Base-by-base conservation (phyloP, 2,797 vertebrate genomes). In the Sebastes hopkinsi region DNA sequence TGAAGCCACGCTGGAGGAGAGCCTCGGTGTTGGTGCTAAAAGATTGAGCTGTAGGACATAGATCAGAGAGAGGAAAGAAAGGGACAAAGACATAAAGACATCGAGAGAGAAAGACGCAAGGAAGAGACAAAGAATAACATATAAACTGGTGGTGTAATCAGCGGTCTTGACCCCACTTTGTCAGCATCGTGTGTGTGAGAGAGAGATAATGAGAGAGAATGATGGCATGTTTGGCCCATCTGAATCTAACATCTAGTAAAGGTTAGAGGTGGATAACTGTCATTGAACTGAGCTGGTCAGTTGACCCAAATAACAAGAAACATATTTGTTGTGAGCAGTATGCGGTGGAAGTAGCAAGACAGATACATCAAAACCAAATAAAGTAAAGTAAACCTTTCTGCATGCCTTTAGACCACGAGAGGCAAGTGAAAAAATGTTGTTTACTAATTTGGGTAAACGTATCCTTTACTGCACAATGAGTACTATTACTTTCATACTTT, bases 1-100 rank as follows among this genome's bases (percentile, higher is more conserved):
- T 97, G 97, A 97, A 98, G 97, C 96, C 96, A 96, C 96, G 96
- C 96, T 94, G 96, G 66, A 77, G 76, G 85, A 96, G 96, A 97
- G 96, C 66, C 68, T 64, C 76, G 65, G 96, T 95, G 95, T 96
- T 95, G 96, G 96, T 97, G 96, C 67, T 80, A 62, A 82, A 81
- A 88, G 89, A 93, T 89, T 88, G 89, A 93, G 87, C 89, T 85
- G 81, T 55, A 78, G 79, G 86, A 89, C 88, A 86, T 91, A 91
- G 81, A 92, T 94, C 91, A 90, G 79, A 67, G 64, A 6, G 61
- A 36, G 60, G 60, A 61, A 65, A 72, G 71, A 77, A 73, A 54
- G 95, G 77, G 91, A 90, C 84, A 88, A 91, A 96, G 96, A 96
- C 96, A 94, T 93, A 97, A 96, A 95, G 95, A 95, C 93, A 95